phyloP scores from a whole-genome alignment of 1,140 invertebrate species.

The Leptonema lineaticorne region DNA sequence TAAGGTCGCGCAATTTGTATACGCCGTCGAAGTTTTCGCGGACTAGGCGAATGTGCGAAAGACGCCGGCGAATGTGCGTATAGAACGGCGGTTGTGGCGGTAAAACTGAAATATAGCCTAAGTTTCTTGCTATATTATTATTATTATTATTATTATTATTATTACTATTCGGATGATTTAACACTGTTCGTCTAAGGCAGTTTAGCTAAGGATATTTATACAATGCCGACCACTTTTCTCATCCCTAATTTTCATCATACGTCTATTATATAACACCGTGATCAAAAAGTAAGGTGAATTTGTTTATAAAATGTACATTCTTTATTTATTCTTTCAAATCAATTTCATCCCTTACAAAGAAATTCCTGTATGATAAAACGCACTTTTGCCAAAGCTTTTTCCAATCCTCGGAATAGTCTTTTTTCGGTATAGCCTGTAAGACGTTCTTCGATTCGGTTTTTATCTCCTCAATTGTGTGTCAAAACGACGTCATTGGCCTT shows the following conservation, averaged over 20 bases:
- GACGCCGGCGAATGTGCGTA: too few species aligned
- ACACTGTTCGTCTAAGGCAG: slow-evolving; percentile 5
- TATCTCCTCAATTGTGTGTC: too few species aligned
- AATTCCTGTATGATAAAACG: too few species aligned
- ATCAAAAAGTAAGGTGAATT: not conserved
- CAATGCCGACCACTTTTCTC: not conserved
- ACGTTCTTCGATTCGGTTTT: too few species aligned
- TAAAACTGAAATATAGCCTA: slow-evolving; percentile 14
- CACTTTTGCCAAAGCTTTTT: too few species aligned
- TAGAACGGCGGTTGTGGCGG: not conserved
- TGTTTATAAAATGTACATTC: too few species aligned
- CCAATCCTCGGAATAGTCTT: too few species aligned
- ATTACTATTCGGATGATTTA: slow-evolving; percentile 24
- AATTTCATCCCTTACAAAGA: too few species aligned
- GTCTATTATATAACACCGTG: slow-evolving; percentile 2
- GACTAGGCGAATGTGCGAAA: not conserved
- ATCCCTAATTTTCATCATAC: not conserved
- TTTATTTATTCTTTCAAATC: too few species aligned
- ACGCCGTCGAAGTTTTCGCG: not conserved
- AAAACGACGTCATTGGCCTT: too few species aligned
- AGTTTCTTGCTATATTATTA: slow-evolving; percentile 23
- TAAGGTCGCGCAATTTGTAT: slow-evolving; percentile 21
- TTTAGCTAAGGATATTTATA: not conserved
- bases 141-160: too few species aligned
- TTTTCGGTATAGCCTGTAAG: too few species aligned